Evolutionary conservation across 2,888 invertebrate species (phyloP).

Genomic region (Ceriagrion tenellum): DNA sequence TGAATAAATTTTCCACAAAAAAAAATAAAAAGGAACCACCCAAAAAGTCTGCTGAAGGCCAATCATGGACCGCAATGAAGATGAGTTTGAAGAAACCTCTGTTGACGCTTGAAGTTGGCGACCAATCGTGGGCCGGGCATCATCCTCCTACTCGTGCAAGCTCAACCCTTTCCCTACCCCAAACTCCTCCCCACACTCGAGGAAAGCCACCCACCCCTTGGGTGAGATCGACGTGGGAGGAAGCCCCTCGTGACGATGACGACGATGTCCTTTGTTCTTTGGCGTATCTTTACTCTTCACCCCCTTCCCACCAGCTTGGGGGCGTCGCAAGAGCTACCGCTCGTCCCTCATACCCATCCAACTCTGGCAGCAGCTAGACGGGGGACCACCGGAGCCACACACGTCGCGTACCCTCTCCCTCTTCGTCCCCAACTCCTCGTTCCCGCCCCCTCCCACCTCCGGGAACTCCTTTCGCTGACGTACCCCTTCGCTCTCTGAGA

Average conservation of each 20-base stretch:
- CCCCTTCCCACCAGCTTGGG: background rate
- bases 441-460: background rate
- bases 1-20: too few relatives aligned
- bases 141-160: too few relatives aligned
- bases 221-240: background rate
- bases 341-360: background rate
- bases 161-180: too few relatives aligned
- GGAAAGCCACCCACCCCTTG: background rate
- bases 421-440: background rate
- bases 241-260: conserved; percentile 31
- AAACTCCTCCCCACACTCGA: background rate
- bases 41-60: too few relatives aligned
- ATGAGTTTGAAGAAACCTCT: too few relatives aligned
- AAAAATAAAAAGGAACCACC: too few relatives aligned
- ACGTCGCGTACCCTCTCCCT: background rate
- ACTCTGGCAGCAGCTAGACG: background rate
- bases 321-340: background rate
- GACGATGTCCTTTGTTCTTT: conserved; percentile 32
- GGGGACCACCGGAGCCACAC: background rate
- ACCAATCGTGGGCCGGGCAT: too few relatives aligned
- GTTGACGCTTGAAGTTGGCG: too few relatives aligned
- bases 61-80: too few relatives aligned
- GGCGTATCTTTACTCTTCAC: background rate
- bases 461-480: conserved; percentile 50
- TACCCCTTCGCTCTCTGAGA: conserved; percentile 30